Base-by-base conservation (phyloP, 2,113 vertebrate species). In the Rissa tridactyla region DNA sequence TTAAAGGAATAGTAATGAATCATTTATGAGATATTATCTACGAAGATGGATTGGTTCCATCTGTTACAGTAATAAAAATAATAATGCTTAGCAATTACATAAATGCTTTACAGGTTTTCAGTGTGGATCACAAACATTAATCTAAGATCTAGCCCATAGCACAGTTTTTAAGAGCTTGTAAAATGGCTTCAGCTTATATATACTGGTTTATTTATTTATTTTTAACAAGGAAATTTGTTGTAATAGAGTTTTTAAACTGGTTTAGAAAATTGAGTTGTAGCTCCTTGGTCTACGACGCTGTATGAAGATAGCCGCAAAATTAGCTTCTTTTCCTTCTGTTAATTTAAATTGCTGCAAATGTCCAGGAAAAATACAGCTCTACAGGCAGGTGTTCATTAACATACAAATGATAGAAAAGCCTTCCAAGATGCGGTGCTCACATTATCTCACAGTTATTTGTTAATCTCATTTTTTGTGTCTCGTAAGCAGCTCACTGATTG, bases 1-100 rank as follows among this genome's bases (percentile, higher is more conserved):
- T 98, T 98, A 97, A 98, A 98, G 97, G 96, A 97, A 95, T 93
- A 96, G 93, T 84, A 60, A 97, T 98, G 97, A 98, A 98, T 98
- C 97, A 98, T 98, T 98, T 98, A 98, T 98, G 97, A 98, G 98
- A 97, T 98, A 96, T 96, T 98, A 98, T 98, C 97, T 97, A 92
- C 87, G 27, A 93, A 97, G 97, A 98, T 98, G 95, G 97, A 98
- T 97, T 95, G 95, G 95, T 92, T 98, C 97, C 97, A 97, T 98
- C 98, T 98, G 97, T 96, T 98, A 96, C 78, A 98, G 97, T 97
- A 97, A 97, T 97, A 97, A 96, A 97, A 97, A 97, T 97, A 97
- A 97, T 97, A 97, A 97, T 97, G 97, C 95, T 97, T 92, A 90
- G 97, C 97, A 97, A 97, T 97, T 97, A 97, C 96, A 97, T 95